A percentile compares a stretch with the other conserved stretches of the same genome.
phyloP scores from a whole-genome alignment of 2,888 invertebrate species.

The Campoplex capitator region DNA sequence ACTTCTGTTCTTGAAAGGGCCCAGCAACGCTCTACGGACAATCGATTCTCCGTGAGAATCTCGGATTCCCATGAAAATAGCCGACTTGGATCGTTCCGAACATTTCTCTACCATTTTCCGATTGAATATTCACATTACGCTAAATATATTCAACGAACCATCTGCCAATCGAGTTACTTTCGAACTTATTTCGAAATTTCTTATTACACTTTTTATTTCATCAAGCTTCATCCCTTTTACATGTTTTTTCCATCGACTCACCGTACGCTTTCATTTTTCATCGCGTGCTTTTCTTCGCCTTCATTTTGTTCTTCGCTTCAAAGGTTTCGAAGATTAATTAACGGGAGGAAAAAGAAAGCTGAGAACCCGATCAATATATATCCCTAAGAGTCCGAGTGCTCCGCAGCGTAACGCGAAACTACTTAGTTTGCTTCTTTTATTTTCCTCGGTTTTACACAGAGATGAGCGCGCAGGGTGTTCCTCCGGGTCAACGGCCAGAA shows the following conservation, averaged over 20 bases:
- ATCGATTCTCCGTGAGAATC: background rate
- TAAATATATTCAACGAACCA: background rate
- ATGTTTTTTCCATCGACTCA: background rate
- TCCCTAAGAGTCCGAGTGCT: slow-evolving; percentile 27
- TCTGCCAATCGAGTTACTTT: slow-evolving; percentile 7
- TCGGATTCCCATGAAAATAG: slow-evolving; percentile 16
- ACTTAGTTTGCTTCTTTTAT: slow-evolving; percentile 30
- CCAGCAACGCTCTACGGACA: background rate
- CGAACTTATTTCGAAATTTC: too few relatives aligned
- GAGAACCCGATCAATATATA: slow-evolving; percentile 23
- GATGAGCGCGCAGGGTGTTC: slow-evolving; percentile 45
- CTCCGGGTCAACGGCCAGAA: slow-evolving; percentile 64
- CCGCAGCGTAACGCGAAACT: slow-evolving; percentile 38
- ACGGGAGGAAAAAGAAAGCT: slow-evolving; percentile 5
- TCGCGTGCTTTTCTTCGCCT: background rate
- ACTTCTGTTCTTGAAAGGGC: slow-evolving; percentile 14
- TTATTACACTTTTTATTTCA: slow-evolving; percentile 26
- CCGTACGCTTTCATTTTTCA: background rate
- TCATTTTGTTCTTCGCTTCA: slow-evolving; percentile 3
- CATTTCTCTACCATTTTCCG: background rate
- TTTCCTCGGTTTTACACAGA: slow-evolving; percentile 40
- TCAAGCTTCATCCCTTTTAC: background rate
- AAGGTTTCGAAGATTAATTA: slow-evolving; percentile 38
- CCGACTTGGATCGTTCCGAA: background rate
- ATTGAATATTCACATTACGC: background rate